Evolutionary conservation across 2,888 invertebrate species (phyloP).

Genomic region (Pocota personata): DNA sequence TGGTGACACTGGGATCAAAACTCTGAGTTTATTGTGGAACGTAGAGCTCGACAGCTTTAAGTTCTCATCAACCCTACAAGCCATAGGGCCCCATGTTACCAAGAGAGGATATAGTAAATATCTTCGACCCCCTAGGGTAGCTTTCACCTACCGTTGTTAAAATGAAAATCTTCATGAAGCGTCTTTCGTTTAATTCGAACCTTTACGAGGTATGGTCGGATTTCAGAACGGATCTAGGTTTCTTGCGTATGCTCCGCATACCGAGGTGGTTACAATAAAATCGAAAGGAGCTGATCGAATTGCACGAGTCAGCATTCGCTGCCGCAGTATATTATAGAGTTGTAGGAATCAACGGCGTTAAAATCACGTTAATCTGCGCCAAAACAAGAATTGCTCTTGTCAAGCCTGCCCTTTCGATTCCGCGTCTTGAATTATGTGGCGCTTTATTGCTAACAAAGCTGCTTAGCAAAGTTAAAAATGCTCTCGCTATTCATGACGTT

Average conservation of each 20-base stretch:
- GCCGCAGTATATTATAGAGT: no score
- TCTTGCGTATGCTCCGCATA: background rate
- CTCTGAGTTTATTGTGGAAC: constrained; percentile 24
- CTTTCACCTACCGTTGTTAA: constrained; percentile 6
- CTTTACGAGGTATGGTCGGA: constrained; percentile 9
- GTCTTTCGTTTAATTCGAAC: background rate
- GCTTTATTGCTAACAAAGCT: constrained; percentile 27
- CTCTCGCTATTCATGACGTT: background rate
- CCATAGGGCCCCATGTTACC: background rate
- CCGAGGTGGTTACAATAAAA: background rate
- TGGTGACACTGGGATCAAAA: constrained; percentile 30
- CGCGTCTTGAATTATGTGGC: no score
- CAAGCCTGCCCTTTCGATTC: no score
- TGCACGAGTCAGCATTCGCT: constrained; percentile 40
- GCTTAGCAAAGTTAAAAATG: constrained; percentile 34
- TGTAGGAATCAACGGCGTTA: no score
- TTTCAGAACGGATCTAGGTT: background rate
- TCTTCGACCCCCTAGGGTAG: constrained; percentile 28
- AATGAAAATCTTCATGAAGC: constrained; percentile 30
- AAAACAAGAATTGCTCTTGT: no score
- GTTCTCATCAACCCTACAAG: background rate
- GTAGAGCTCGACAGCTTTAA: constrained; percentile 32
- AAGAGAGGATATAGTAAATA: constrained; percentile 13
- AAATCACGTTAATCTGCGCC: no score
- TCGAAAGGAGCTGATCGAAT: background rate